Percentiles rank a stretch among this genome's conserved stretches.
Conservation (phyloP, 2,113 vertebrate species). For the Percina caprodes region DNA sequence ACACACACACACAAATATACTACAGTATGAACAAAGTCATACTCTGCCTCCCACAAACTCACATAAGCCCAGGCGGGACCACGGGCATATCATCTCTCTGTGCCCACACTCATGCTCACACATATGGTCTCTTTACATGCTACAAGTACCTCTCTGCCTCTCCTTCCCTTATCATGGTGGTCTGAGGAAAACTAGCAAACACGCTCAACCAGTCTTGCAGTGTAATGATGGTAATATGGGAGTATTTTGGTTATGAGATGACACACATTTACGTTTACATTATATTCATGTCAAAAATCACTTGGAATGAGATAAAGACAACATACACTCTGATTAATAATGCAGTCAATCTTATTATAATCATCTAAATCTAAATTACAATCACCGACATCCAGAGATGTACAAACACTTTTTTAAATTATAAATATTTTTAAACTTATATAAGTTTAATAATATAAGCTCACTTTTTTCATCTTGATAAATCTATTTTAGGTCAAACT, state of each 20-base stretch:
- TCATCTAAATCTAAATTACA: too few relatives aligned
- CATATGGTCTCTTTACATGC: conserved; percentile 73
- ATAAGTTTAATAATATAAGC: too few relatives aligned
- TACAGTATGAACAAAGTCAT: conserved; percentile 60
- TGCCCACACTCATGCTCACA: conserved; percentile 74
- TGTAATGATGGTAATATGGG: conserved; percentile 33
- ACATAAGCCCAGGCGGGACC: conserved; percentile 63
- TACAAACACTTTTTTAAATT: background rate
- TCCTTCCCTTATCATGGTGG: conserved; percentile 70
- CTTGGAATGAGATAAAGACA: background rate
- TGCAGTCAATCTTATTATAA: background rate
- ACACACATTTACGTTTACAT: background rate
- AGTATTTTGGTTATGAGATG: conserved; percentile 24
- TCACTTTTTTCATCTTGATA: background rate
- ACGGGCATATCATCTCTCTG: conserved; percentile 64
- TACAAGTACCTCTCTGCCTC: conserved; percentile 54
- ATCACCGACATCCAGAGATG: background rate
- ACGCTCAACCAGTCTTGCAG: conserved; percentile 27
- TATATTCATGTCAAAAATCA: background rate
- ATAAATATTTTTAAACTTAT: background rate
- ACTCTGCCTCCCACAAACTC: conserved; percentile 69
- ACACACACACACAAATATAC: conserved; percentile 50
- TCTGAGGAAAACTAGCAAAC: conserved; percentile 57
- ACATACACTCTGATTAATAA: conserved; percentile 10
- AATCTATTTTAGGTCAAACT: background rate